Conservation (phyloP, 2,888 invertebrate species). For the Cerceris rybyensis region DNA sequence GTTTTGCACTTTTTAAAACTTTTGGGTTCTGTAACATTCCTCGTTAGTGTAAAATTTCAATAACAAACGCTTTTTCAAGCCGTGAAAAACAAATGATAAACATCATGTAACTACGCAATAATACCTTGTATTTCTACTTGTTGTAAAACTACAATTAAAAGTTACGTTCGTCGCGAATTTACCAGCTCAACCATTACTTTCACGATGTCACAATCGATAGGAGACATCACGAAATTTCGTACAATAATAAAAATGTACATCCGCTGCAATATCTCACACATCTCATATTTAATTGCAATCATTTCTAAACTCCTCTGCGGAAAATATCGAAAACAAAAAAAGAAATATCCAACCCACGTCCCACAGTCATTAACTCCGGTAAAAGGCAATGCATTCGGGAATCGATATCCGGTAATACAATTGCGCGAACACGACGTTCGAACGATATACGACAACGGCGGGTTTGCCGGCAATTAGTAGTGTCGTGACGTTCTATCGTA, state of each 20-base stretch:
- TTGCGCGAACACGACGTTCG: conserved; percentile 52
- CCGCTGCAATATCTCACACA: not conserved
- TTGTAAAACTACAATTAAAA: too few species aligned
- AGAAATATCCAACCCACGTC: not conserved
- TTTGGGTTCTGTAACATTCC: too few species aligned
- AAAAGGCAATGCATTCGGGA: conserved; percentile 57
- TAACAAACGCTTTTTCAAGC: too few species aligned
- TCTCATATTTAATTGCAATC: not conserved
- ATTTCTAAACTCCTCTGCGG: not conserved
- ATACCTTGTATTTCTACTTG: too few species aligned
- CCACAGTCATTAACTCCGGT: conserved; percentile 8
- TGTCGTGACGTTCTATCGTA: conserved; percentile 48
- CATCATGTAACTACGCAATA: too few species aligned
- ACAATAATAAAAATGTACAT: not conserved
- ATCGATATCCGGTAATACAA: conserved; percentile 61
- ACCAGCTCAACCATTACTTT: too few species aligned
- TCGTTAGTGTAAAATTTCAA: too few species aligned
- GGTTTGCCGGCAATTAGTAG: conserved; percentile 60
- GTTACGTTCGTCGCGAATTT: too few species aligned
- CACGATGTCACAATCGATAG: too few species aligned
- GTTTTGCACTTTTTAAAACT: too few species aligned
- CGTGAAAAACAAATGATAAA: too few species aligned
- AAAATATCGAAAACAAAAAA: not conserved
- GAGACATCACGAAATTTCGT: too few species aligned
- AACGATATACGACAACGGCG: conserved; percentile 56